Evolutionary conservation across 1,140 invertebrate genomes (phyloP).

Genomic region (Megalopta genalis): DNA sequence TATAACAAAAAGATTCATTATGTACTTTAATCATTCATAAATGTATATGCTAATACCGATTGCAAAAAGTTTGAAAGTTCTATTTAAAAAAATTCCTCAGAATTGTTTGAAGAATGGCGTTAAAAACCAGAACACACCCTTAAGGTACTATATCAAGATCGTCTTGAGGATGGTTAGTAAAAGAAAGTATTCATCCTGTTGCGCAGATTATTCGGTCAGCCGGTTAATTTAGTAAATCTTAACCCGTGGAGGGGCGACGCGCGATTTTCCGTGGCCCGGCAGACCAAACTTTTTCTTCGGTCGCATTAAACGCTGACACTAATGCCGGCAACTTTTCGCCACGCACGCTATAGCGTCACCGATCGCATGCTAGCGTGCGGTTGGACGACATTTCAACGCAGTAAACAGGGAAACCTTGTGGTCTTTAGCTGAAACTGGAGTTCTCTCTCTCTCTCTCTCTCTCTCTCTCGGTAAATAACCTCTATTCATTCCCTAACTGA

Average conservation of each 20-base stretch:
- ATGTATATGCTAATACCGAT: no score
- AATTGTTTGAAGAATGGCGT: no score
- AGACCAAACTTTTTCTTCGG: conserved; percentile 12
- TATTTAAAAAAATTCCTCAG: no score
- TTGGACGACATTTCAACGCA: conserved; percentile 11
- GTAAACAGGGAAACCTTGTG: neutral
- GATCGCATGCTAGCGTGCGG: conserved; percentile 10
- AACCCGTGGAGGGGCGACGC: neutral
- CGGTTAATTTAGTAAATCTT: neutral
- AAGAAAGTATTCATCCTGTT: conserved; percentile 13
- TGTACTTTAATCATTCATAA: no score
- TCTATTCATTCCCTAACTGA: neutral
- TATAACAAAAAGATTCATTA: no score
- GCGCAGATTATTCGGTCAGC: neutral
- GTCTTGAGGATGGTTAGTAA: conserved; percentile 5
- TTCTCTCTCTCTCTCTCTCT: no score
- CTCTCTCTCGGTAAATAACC: conserved; percentile 2
- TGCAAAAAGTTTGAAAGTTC: no score
- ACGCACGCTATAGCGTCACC: conserved; percentile 13
- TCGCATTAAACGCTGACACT: conserved; percentile 1
- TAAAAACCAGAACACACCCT: no score
- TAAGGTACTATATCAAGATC: no score
- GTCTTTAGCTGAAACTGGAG: neutral
- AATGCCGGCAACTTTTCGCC: conserved; percentile 14
- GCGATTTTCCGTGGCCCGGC: neutral